Evolutionary conservation across 35 echinoderm and acorn worm species (phyloP), one percentile per base, ranked within the genome.

Genomic region (Apostichopus japonicus): DNA sequence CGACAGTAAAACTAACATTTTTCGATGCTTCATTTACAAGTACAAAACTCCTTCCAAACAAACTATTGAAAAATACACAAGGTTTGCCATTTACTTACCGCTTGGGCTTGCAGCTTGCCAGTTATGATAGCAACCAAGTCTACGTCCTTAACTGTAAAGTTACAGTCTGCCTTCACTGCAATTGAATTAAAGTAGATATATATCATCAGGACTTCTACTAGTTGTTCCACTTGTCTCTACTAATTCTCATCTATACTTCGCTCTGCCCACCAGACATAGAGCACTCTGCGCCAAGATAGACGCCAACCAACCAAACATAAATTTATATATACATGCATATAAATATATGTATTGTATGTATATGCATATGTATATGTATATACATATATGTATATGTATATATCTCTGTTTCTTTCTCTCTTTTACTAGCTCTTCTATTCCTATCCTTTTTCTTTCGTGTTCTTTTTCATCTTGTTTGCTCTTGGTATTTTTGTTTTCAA

Each of bases 161-260:
- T 98, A 65, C 80, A 88, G 67, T 98, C 94, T 61, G 90, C 96
- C 86, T 95, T 98, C 33, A 92, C 96, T 98, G 92, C 55, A 81
- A 87, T 23, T 16, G 11, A 11, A 67, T 15, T 15, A 15, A 67
- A 67, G 19, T 4, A 0, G 5, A 15, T 1, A 67, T 17, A 19
- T 44, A 44, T 44, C 33, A 4, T 44, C 33, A 4, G 3, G 2
- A 3, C 33, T 0, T 4, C 27, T 33, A 33, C 27, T 33, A 33
- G 27, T 33, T 33, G 27, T 44, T 44, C 2, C 33, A 44, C 33
- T 44, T 4, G 33, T 44, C 33, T 44, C 33, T 4, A 4, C 33
- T 44, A 44, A 44, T 44, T 44, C 33, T 44, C 33, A 44, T 44
- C 33, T 44, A 44, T 44, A 44, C 33, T 44, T 44, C 2, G 33